Evolutionary conservation across 64 coral and sea anemone genomes (phyloP).

Genomic region (Pachyseris speciosa): DNA sequence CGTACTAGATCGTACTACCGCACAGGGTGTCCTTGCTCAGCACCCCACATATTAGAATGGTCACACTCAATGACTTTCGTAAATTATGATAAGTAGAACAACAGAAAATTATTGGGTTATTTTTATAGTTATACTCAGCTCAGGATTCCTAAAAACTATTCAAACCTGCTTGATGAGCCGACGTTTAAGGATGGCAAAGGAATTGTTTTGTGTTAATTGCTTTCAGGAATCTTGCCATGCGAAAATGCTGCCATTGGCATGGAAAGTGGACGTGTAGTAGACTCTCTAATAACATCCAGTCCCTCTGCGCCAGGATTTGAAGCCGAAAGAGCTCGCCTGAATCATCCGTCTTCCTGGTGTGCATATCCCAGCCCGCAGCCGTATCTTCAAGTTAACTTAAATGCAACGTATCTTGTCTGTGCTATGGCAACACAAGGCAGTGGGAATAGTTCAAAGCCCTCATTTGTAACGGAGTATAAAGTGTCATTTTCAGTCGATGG

Average conservation of each 20-base stretch:
- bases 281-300: neutral
- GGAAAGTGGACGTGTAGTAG: neutral
- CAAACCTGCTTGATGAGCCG: too few relatives aligned
- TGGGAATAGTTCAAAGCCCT: neutral
- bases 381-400: conserved; percentile 18
- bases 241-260: neutral
- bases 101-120: too few relatives aligned
- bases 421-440: conserved; percentile 12
- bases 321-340: neutral
- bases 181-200: too few relatives aligned
- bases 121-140: too few relatives aligned
- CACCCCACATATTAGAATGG: too few relatives aligned
- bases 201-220: neutral
- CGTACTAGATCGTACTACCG: too few relatives aligned
- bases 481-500: neutral
- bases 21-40: too few relatives aligned
- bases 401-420: neutral
- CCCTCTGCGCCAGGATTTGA: neutral
- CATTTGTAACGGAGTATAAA: neutral
- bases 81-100: too few relatives aligned
- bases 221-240: neutral
- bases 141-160: too few relatives aligned
- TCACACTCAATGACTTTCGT: too few relatives aligned
- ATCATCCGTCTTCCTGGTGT: neutral
- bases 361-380: neutral